A percentile compares a stretch with the other conserved stretches of the same genome.
These are phyloP conservation scores for Astyanax mexicanus DNA, from an alignment of 2,797 vertebrate species.

Conservation along the genomic window DNA sequence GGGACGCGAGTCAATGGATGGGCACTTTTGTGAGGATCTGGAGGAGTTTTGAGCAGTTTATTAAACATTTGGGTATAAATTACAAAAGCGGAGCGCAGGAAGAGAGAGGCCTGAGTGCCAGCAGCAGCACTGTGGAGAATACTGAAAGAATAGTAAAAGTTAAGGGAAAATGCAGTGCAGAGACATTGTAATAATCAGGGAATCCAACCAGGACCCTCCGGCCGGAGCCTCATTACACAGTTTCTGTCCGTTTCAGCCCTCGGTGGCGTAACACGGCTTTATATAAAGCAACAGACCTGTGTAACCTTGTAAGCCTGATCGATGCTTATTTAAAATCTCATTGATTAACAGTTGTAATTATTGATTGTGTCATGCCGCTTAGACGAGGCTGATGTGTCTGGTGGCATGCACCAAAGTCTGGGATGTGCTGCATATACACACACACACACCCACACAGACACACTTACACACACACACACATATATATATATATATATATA, in stretches of 20 bases:
- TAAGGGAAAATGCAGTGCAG: background rate
- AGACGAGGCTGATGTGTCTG: slow-evolving; percentile 76
- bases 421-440: background rate
- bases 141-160: background rate
- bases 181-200: background rate
- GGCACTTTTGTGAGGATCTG: slow-evolving; percentile 55
- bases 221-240: background rate
- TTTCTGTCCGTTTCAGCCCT: slow-evolving; percentile 44
- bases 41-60: slow-evolving; percentile 15
- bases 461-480: slow-evolving; percentile 4
- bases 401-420: slow-evolving; percentile 58
- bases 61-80: slow-evolving; percentile 61
- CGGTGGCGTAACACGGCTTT: slow-evolving; percentile 71
- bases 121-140: background rate
- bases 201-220: background rate
- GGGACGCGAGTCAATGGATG: slow-evolving; percentile 53
- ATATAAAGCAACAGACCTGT: slow-evolving; percentile 76
- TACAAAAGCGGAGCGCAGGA: slow-evolving; percentile 38
- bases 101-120: background rate
- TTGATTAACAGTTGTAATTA: slow-evolving; percentile 87
- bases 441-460: slow-evolving; percentile 37
- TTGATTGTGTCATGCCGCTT: slow-evolving; percentile 76
- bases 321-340: slow-evolving; percentile 84
- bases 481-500: too few species aligned
- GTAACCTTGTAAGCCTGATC: slow-evolving; percentile 78